Conservation (phyloP, 2,797 vertebrate species). For the Manis javanica region DNA sequence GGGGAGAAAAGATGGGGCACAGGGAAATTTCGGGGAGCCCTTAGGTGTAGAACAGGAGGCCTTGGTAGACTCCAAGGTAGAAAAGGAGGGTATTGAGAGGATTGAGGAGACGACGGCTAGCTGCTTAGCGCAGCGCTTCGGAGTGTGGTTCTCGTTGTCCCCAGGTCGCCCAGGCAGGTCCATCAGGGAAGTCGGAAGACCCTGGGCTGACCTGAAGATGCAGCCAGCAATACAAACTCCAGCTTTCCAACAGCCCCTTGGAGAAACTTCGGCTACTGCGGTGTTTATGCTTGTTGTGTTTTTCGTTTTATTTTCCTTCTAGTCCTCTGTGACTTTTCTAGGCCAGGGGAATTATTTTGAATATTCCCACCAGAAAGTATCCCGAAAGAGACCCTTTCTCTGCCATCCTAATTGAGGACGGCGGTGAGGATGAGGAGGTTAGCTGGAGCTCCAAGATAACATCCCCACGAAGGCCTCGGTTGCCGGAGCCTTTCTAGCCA, state of each 20-base stretch:
- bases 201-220: background rate
- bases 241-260: background rate
- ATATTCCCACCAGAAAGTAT: background rate
- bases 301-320: slow-evolving; percentile 9
- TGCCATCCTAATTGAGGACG: background rate
- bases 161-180: rapidly evolving
- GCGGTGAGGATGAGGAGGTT: no score
- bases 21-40: slow-evolving; percentile 74
- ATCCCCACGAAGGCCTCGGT: background rate
- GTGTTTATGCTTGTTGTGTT: background rate
- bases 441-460: background rate
- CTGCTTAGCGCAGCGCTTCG: background rate
- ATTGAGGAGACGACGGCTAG: background rate
- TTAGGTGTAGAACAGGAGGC: background rate
- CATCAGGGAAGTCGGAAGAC: background rate
- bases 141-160: background rate
- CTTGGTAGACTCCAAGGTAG: background rate
- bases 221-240: background rate
- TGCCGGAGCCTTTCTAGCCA: background rate
- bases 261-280: background rate
- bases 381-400: background rate
- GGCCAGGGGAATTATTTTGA: background rate
- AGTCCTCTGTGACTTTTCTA: background rate
- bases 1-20: slow-evolving; percentile 26
- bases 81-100: background rate